Evolutionary conservation across 2,888 invertebrate species (phyloP).

Genomic region (Limnephilus marmoratus): DNA sequence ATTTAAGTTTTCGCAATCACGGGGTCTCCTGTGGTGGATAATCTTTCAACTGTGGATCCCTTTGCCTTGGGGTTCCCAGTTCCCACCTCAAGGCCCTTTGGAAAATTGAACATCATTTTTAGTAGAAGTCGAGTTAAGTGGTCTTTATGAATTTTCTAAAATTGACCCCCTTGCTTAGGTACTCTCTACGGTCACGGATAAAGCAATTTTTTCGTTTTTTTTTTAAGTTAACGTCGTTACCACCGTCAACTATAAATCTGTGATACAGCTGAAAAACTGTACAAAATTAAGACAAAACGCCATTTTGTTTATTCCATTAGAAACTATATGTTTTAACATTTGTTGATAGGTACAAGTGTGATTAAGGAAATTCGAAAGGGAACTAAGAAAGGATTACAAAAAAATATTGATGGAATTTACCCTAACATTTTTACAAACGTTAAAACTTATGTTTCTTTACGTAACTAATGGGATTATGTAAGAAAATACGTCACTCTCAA

Average conservation of each 20-base stretch:
- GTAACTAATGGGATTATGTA: not conserved
- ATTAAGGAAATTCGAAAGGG: not conserved
- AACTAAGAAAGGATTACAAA: not conserved
- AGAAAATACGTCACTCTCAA: not conserved
- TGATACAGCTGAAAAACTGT: not conserved
- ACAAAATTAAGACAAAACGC: not conserved
- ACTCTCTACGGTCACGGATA: too few species aligned
- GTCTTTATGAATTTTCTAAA: too few species aligned
- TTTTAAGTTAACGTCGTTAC: not conserved
- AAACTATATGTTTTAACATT: too few species aligned
- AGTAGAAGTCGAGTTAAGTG: too few species aligned
- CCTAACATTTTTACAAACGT: not conserved
- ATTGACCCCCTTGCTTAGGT: too few species aligned
- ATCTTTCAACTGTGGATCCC: too few species aligned
- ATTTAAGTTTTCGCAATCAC: not conserved
- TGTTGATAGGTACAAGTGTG: too few species aligned
- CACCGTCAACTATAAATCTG: not conserved
- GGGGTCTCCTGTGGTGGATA: too few species aligned
- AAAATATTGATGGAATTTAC: not conserved
- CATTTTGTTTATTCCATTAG: not conserved
- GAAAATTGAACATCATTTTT: too few species aligned
- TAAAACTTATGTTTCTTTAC: not conserved
- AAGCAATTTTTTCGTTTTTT: too few species aligned
- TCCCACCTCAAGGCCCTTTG: too few species aligned
- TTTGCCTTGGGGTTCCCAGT: too few species aligned